Conservation (phyloP, 2,113 vertebrate species). For the Chaetops frenatus region DNA sequence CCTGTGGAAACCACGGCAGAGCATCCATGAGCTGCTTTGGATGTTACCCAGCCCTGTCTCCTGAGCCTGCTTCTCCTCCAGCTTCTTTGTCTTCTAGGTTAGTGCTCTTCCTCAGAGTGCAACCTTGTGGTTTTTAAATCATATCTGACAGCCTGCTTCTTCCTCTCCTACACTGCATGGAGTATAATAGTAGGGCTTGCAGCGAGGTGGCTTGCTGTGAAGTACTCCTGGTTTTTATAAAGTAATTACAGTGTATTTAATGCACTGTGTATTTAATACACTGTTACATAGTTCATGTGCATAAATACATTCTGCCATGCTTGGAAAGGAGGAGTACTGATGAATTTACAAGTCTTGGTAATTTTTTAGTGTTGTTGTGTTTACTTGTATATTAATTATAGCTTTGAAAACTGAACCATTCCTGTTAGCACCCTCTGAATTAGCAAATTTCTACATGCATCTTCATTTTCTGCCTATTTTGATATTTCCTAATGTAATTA, state of each 20-base stretch:
- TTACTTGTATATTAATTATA: background rate
- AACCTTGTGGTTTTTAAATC: background rate
- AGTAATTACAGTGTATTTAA: constrained; percentile 33
- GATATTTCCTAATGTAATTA: background rate
- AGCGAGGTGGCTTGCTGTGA: constrained; percentile 20
- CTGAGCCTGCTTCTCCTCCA: background rate
- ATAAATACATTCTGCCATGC: background rate
- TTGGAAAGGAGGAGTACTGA: background rate
- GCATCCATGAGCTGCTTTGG: rapidly evolving
- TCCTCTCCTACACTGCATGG: background rate
- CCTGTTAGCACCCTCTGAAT: background rate
- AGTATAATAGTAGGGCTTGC: background rate
- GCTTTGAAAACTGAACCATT: background rate
- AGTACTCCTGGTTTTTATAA: constrained; percentile 34
- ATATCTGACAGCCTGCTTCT: background rate
- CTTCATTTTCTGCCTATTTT: background rate
- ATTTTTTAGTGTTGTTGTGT: background rate
- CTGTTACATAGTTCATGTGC: background rate
- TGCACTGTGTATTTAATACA: background rate
- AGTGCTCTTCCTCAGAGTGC: background rate
- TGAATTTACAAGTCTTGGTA: background rate
- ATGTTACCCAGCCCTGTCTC: background rate
- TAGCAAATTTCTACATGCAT: background rate
- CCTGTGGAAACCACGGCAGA: background rate
- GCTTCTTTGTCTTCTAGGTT: constrained; percentile 3